Conservation (phyloP, 2,113 vertebrate species). For the Felis chaus region DNA sequence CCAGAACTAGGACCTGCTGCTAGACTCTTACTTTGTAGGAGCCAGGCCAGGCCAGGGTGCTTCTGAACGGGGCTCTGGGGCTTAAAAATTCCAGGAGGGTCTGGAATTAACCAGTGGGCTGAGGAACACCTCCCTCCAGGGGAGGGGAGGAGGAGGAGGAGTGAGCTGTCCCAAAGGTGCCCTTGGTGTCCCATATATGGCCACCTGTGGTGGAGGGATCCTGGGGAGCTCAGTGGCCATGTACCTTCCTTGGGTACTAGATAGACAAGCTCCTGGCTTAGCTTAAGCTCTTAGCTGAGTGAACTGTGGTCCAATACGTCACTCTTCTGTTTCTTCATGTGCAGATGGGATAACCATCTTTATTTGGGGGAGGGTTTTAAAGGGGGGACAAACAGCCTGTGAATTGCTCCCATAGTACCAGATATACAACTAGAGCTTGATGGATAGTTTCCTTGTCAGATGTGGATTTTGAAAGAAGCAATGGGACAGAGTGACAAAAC, state of each 20-base stretch:
- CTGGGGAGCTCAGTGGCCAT: not conserved
- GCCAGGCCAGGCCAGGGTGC: not conserved
- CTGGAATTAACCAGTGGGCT: not conserved
- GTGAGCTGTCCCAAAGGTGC: not conserved
- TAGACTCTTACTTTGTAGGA: not conserved
- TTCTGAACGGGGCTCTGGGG: not conserved
- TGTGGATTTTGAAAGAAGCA: not conserved
- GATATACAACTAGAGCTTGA: not conserved
- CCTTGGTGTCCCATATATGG: not conserved
- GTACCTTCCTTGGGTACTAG: not conserved
- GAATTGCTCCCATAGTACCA: not conserved
- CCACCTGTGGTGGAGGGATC: not conserved
- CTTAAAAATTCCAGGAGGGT: not conserved
- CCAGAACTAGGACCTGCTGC: not conserved
- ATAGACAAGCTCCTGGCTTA: not conserved
- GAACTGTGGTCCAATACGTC: not conserved
- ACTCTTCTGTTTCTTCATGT: not conserved
- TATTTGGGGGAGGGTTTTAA: not conserved
- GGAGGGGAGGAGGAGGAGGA: not conserved
- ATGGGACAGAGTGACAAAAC: not conserved
- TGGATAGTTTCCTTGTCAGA: not conserved
- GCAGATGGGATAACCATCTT: not conserved
- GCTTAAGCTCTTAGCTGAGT: not conserved
- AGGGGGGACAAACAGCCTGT: not conserved
- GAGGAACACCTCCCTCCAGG: not conserved